Percentiles rank a stretch among this genome's conserved stretches.
Conservation (phyloP, 2,888 invertebrate genomes). For the Ceratothoa steindachneri region DNA sequence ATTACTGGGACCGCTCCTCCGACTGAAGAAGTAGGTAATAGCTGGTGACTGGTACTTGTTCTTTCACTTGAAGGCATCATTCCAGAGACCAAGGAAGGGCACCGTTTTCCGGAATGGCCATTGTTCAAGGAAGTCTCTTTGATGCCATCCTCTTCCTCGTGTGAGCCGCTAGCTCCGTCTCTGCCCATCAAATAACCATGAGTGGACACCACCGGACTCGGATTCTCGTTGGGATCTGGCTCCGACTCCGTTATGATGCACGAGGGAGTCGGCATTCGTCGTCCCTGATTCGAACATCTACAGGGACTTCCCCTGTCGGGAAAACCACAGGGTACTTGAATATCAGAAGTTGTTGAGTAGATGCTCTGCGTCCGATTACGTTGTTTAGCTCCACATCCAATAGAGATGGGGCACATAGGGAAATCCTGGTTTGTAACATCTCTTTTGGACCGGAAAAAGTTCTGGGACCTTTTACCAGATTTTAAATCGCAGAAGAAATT, state of each 20-base stretch:
- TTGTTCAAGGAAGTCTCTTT: neutral
- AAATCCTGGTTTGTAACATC: neutral
- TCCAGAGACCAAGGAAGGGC: neutral
- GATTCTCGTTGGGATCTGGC: neutral
- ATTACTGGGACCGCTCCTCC: conserved; percentile 26
- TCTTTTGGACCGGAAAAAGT: neutral
- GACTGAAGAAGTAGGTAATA: neutral
- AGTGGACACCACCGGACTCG: neutral
- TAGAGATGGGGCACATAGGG: neutral
- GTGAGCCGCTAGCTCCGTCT: neutral
- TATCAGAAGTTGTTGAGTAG: neutral
- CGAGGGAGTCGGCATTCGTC: conserved; percentile 1
- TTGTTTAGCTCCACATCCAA: neutral
- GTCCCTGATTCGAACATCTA: neutral
- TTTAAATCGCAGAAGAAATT: conserved; percentile 1
- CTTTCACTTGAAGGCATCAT: neutral
- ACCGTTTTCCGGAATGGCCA: neutral
- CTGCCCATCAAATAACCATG: neutral
- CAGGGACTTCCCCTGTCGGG: neutral
- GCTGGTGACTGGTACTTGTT: conserved; percentile 2
- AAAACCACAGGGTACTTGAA: neutral
- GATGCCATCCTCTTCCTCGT: neutral
- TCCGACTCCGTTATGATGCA: neutral
- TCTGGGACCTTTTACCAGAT: neutral
- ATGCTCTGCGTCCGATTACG: neutral